Base-by-base conservation (phyloP, 2,797 vertebrate species). In the Monodelphis domestica region DNA sequence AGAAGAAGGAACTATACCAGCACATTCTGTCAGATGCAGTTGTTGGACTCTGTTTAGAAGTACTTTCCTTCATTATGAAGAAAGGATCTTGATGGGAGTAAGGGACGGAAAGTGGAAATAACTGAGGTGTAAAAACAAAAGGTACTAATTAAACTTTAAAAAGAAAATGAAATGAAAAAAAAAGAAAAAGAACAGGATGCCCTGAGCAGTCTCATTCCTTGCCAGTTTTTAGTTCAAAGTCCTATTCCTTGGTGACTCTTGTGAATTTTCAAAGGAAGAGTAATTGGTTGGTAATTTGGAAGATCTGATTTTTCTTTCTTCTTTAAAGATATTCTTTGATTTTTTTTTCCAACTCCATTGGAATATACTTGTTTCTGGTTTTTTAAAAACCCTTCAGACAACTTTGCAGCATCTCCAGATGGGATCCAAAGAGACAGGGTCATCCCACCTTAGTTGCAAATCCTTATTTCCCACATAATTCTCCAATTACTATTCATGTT, bases 131-230 rank as follows among this genome's bases (percentile, higher is more conserved):
- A 78, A 78, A 38, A 78, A 78, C 63, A 78, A 38, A 78, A 78
- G 63, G 1, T n/a, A 78, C 78, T 17, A 78, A 78, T 78, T 78
- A 78, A 38, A 78, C n/a, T 78, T 78, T 78, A 78, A 78, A 45
- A 78, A 45, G 5, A 70, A 70, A 38, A 38, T n/a, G n/a, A 78
- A 38, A 38, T 38, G 63, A 17, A 45, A 78, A 78, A 63, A 45
- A n/a, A n/a, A n/a, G 2, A 78, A n/a, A 78, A n/a, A 78, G n/a
- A 38, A 78, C 17, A 78, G 14, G 63, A 38, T 78, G n/a, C 29
- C 90, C 57, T 91, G 89, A 91, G 78, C 45, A 93, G 89, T 90
- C 91, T 95, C 26, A 52, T 57, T 89, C 45, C 94, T 91, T 78
- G 63, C 50, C 59, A 26, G 53, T 89, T 93, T 91, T 88, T 63